phyloP scores from a whole-genome alignment of 2,888 invertebrate species.

The Pristionchus arcanus region DNA sequence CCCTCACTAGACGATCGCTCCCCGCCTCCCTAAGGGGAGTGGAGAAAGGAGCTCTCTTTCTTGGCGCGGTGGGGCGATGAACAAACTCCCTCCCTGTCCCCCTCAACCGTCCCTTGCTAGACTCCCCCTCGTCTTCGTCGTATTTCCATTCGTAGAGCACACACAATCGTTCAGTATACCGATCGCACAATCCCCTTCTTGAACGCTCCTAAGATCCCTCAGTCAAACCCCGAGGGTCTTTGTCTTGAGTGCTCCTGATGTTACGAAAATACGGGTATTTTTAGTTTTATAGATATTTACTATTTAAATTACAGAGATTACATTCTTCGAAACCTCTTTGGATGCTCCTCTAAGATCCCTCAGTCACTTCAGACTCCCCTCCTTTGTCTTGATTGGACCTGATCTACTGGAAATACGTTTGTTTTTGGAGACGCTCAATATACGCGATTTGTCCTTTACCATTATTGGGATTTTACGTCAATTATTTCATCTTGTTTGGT shows the following conservation, averaged over 20 bases:
- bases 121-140: neutral
- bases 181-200: neutral
- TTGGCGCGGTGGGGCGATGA: neutral
- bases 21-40: conserved; percentile 12
- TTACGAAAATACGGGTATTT: no score
- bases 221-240: neutral
- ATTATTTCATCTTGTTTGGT: no score
- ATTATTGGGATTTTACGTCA: no score
- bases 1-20: neutral
- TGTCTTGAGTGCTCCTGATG: neutral
- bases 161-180: conserved; percentile 46
- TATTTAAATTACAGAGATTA: no score
- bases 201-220: neutral
- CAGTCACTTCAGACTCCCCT: neutral
- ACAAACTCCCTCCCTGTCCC: conserved; percentile 1
- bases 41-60: conserved; percentile 18
- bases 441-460: no score
- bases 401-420: no score
- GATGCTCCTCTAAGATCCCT: neutral
- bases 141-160: neutral
- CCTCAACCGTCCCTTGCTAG: neutral
- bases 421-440: no score
- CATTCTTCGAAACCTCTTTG: no score
- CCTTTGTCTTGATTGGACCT: neutral
- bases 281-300: no score